These are phyloP conservation scores for Ophion costatus DNA, from an alignment of 2,888 invertebrate genomes.

Conservation along the genomic window DNA sequence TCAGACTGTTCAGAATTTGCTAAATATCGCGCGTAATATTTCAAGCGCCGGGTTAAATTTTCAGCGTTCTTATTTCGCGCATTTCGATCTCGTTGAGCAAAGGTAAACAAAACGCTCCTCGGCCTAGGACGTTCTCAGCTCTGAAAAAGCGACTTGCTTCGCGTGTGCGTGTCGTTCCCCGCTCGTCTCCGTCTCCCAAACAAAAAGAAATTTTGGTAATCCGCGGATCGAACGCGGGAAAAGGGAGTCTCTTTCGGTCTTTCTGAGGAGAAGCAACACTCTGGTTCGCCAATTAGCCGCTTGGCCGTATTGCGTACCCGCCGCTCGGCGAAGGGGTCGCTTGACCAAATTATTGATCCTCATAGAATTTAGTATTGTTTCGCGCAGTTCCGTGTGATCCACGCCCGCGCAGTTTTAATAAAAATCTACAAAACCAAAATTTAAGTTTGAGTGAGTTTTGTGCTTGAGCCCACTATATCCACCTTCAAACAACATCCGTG, in stretches of 20 bases:
- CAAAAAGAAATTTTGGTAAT: background rate
- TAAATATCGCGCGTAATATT: constrained; percentile 17
- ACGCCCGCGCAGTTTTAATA: constrained; percentile 14
- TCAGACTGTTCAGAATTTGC: no score
- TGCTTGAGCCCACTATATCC: background rate
- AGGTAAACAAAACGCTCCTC: constrained; percentile 15
- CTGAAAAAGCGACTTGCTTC: background rate
- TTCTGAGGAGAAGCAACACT: background rate
- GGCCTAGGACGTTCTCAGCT: background rate
- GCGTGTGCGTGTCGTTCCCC: constrained; percentile 5
- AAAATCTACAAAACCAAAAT: background rate
- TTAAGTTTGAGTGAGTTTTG: constrained; percentile 1
- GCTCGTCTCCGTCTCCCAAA: constrained; percentile 3
- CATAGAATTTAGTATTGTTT: background rate
- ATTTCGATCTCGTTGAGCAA: constrained; percentile 18
- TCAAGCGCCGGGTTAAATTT: background rate
- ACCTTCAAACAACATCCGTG: background rate
- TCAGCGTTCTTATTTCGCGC: constrained; percentile 6
- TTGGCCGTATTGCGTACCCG: background rate
- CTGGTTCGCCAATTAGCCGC: background rate
- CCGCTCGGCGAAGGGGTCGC: constrained; percentile 4
- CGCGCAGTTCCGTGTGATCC: constrained; percentile 7
- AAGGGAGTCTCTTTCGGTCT: background rate
- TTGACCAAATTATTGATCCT: background rate
- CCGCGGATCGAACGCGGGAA: constrained; percentile 1